These are phyloP conservation scores for Pangasius macronema DNA, from an alignment of 2,797 vertebrate species.

Conservation along the genomic window DNA sequence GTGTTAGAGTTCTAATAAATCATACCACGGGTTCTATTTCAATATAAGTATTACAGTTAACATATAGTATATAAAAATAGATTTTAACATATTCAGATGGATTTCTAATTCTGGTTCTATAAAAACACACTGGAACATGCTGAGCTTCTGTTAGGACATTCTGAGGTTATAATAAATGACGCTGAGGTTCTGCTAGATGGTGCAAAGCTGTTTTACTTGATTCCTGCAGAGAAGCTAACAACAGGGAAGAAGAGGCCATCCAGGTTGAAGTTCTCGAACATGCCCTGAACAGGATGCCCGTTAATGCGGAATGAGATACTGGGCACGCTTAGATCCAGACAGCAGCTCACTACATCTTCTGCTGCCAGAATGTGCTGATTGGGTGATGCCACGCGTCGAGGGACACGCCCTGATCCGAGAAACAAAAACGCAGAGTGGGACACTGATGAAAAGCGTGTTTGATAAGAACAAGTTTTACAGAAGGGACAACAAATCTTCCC, in stretches of 20 bases:
- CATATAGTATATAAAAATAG: neutral
- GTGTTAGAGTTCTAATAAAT: neutral
- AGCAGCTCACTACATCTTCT: conserved; percentile 92
- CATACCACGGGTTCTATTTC: neutral
- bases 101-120: neutral
- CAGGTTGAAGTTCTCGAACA: conserved; percentile 94
- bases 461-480: neutral
- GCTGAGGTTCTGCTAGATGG: neutral
- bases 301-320: conserved; percentile 94
- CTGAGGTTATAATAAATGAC: neutral
- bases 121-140: neutral
- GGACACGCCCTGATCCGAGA: conserved; percentile 79
- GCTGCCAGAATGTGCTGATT: conserved; percentile 80
- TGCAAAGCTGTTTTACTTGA: conserved; percentile 71
- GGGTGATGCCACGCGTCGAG: conserved; percentile 78
- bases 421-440: neutral
- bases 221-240: conserved; percentile 88
- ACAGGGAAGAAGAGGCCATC: conserved; percentile 91
- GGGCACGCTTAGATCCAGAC: conserved; percentile 88
- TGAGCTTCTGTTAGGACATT: neutral
- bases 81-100: neutral
- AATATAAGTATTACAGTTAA: neutral
- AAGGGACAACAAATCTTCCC: neutral
- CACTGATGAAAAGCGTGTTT: neutral
- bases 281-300: conserved; percentile 89